Base-by-base conservation (phyloP, 2,113 vertebrate species). In the Xerus inauris region DNA sequence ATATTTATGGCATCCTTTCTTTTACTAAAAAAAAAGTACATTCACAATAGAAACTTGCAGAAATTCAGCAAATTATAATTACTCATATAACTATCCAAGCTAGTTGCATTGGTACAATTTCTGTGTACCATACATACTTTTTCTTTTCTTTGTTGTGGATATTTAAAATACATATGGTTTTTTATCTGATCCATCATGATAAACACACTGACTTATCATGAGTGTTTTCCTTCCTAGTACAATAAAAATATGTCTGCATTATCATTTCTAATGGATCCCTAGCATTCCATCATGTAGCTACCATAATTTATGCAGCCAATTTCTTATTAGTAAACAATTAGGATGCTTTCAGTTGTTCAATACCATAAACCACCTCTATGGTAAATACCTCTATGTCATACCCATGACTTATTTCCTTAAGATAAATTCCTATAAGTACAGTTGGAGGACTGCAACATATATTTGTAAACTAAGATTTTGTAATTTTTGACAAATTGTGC, bases 261-360 rank as follows among this genome's bases (percentile, higher is more conserved):
- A 67, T 42, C 32, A 90, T n/a, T 87, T 91, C n/a, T 73, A 79
- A 85, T 75, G 40, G 20, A 82, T 35, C 20, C 28, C 26, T 89
- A 40, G 14, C 17, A 95, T 91, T 93, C 47, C n/a, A 87, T 40
- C 93, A 77, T 42, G 30, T 9, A 91, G 51, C 65, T 67, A 3
- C 85, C 35, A 85, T 35, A 89, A 79, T 79, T 57, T 87, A 91
- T 9, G 13, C 22, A 81, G 51, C 10, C 59, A 94, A 69, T 95
- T 81, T 45, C 16, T 89, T 89, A 87, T 87, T 57, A 62, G 83
- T 49, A 86, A 94, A 49, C 28, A 91, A 71, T 86, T 76, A 92
- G 40, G 32, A 85, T 54, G 22, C 5, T 62, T 79, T 93, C 57
- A 85, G 13, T 62, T 82, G 35, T n/a, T 91, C n/a, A 87, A 67